These are phyloP conservation scores for Fopius arisanus DNA, from an alignment of 1,140 invertebrate genomes.

Conservation along the genomic window DNA sequence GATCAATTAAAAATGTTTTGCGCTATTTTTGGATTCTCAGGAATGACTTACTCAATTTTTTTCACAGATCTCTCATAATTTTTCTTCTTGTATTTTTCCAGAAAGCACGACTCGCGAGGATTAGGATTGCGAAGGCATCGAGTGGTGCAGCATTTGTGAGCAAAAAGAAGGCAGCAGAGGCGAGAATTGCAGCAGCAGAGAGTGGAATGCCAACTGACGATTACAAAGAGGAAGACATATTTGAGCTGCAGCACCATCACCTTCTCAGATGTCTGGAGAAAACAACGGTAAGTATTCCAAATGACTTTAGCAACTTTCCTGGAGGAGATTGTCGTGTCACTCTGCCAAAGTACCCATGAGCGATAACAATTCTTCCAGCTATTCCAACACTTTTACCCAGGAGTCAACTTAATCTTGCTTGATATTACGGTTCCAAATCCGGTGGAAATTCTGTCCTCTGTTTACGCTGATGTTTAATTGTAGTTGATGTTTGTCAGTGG, in stretches of 20 bases:
- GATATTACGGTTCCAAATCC: neutral
- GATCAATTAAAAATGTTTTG: too few species aligned
- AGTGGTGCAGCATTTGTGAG: conserved; percentile 98
- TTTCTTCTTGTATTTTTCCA: conserved; percentile 66
- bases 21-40: too few species aligned
- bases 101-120: conserved; percentile 98
- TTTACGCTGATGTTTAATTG: neutral
- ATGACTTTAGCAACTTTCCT: conserved; percentile 26
- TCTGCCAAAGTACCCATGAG: neutral
- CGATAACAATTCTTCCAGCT: neutral
- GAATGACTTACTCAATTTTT: too few species aligned
- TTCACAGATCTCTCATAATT: neutral
- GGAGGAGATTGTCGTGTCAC: conserved; percentile 11
- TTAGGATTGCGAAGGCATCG: conserved; percentile 97
- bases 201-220: conserved; percentile 90
- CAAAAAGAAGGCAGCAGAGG: conserved; percentile 99
- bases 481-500: neutral
- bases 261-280: conserved; percentile 96
- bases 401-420: neutral
- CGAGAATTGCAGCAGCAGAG: conserved; percentile 88
- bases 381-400: neutral
- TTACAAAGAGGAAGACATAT: conserved; percentile 94
- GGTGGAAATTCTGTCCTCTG: neutral
- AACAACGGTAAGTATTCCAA: conserved; percentile 79
- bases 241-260: conserved; percentile 99